Percentiles rank a stretch among this genome's conserved stretches.
Conservation (phyloP, 23 tunicate genomes). For the Botrylloides violaceus region DNA sequence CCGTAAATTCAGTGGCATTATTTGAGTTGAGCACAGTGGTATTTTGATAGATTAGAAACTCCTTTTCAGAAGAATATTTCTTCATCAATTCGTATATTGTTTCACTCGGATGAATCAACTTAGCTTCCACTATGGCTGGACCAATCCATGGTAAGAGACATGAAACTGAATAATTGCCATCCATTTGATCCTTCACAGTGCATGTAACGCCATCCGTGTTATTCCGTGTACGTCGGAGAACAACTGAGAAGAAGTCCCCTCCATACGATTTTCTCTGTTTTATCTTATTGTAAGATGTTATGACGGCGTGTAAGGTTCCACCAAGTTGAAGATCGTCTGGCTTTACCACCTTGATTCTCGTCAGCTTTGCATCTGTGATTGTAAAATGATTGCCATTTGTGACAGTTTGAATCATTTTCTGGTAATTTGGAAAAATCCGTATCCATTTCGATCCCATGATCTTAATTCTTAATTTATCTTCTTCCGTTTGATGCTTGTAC, state of each 20-base stretch:
- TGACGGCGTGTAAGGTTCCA: constrained; percentile 6
- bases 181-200: constrained; percentile 9
- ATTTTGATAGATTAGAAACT: background rate
- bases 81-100: background rate
- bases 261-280: constrained; percentile 9
- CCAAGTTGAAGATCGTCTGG: background rate
- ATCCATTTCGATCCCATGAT: no score
- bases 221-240: background rate
- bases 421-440: background rate
- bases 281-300: constrained; percentile 8
- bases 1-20: constrained; percentile 52
- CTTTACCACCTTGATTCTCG: no score
- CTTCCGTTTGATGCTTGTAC: no score
- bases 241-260: constrained; percentile 5
- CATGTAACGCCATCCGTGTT: background rate
- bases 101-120: constrained; percentile 8
- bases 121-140: background rate
- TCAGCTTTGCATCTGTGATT: no score
- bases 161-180: background rate
- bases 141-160: constrained; percentile 16
- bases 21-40: constrained; percentile 25
- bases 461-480: no score
- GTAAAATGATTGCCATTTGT: no score
- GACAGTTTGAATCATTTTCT: background rate
- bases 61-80: constrained; percentile 2